phyloP scores from a whole-genome alignment of 2,797 vertebrate genomes.

The Spheniscus humboldti region DNA sequence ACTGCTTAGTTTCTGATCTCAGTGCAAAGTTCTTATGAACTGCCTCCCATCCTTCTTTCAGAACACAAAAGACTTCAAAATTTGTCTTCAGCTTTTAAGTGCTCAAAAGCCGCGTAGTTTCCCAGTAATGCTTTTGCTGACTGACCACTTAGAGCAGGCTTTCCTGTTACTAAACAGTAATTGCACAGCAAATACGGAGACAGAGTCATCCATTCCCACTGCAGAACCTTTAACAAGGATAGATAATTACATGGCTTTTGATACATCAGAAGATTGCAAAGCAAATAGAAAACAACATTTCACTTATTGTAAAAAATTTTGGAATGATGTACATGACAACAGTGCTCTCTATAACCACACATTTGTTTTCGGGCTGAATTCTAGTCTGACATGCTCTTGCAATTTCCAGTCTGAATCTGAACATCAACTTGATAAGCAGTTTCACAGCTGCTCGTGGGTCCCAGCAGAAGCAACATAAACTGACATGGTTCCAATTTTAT shows the following conservation, averaged over 20 bases:
- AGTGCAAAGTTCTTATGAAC: neutral
- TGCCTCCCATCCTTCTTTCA: neutral
- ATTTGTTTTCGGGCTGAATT: neutral
- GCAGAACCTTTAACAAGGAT: neutral
- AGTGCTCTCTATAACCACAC: neutral
- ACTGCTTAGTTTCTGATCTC: neutral
- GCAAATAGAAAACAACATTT: neutral
- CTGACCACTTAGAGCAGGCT: neutral
- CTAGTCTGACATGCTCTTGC: neutral
- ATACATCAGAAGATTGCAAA: neutral
- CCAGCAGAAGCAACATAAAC: neutral
- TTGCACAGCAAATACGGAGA: neutral
- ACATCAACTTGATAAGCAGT: neutral
- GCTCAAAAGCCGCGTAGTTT: neutral
- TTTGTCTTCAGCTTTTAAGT: constrained; percentile 2
- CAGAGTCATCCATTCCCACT: neutral
- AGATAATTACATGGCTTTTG: neutral
- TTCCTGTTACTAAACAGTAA: neutral
- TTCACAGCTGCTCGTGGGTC: neutral
- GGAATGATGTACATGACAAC: neutral
- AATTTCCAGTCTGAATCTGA: neutral
- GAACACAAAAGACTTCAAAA: neutral
- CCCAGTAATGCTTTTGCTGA: neutral
- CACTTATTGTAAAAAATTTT: neutral
- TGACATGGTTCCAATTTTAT: neutral